Percentiles rank a stretch among this genome's conserved stretches.
Evolutionary conservation across 2,113 vertebrate genomes (phyloP).

Genomic region (Phrynosoma platyrhinos): DNA sequence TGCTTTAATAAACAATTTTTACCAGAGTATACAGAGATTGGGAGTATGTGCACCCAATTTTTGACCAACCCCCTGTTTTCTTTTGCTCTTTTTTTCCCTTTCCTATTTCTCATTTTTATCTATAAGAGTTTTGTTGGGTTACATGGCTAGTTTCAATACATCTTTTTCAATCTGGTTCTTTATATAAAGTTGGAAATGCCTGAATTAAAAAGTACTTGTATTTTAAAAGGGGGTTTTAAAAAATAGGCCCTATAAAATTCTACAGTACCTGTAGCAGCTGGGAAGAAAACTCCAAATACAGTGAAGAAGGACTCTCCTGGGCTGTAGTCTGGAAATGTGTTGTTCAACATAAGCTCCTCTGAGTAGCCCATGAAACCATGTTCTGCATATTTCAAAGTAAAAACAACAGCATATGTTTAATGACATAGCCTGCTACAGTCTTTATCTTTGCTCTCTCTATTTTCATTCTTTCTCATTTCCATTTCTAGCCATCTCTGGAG

Average conservation of each 20-base stretch:
- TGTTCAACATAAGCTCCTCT: constrained; percentile 82
- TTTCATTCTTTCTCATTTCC: background rate
- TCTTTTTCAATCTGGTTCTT: too few species aligned
- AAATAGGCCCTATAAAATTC: background rate
- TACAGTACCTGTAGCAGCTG: constrained; percentile 92
- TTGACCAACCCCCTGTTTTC: too few species aligned
- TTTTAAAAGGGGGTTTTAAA: background rate
- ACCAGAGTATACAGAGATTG: too few species aligned
- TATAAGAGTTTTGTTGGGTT: too few species aligned
- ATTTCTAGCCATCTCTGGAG: accelerated
- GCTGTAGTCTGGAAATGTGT: constrained; percentile 89
- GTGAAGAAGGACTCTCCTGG: constrained; percentile 93
- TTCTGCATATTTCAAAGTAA: constrained; percentile 69
- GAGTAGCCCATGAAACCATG: constrained; percentile 93
- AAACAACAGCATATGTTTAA: background rate
- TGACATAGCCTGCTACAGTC: background rate
- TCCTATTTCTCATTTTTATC: too few species aligned
- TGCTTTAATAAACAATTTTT: too few species aligned
- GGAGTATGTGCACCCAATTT: too few species aligned
- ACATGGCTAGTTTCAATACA: too few species aligned
- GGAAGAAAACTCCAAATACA: constrained; percentile 97
- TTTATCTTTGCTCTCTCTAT: background rate
- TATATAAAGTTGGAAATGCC: background rate
- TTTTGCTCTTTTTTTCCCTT: too few species aligned
- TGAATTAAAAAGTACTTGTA: background rate